These are phyloP conservation scores for Arion vulgaris DNA, from an alignment of 1,140 invertebrate species.

Conservation along the genomic window DNA sequence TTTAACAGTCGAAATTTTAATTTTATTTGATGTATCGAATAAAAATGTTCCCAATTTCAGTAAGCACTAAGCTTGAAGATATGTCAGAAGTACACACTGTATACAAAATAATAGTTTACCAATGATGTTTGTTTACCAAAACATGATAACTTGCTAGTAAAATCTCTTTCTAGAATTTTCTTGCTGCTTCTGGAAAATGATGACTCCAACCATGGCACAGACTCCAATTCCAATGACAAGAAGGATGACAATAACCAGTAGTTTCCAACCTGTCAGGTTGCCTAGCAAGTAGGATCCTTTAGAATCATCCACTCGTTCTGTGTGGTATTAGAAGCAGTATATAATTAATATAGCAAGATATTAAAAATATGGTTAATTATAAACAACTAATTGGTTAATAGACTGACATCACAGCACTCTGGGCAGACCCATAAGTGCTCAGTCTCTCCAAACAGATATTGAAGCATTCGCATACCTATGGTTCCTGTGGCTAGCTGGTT, in stretches of 20 bases:
- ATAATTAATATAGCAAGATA: neutral
- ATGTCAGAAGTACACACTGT: neutral
- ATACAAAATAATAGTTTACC: neutral
- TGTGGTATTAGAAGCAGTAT: neutral
- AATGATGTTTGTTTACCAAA: neutral
- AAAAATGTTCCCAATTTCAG: neutral
- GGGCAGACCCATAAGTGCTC: too few species aligned
- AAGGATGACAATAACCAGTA: conserved; percentile 88
- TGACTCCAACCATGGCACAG: conserved; percentile 86
- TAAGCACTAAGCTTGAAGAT: neutral
- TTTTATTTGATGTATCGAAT: neutral
- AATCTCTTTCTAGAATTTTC: conserved; percentile 91
- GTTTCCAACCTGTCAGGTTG: conserved; percentile 87
- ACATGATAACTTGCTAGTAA: conserved; percentile 77
- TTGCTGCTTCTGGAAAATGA: conserved; percentile 92
- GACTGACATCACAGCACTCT: too few species aligned
- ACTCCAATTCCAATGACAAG: conserved; percentile 84
- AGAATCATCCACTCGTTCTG: conserved; percentile 89
- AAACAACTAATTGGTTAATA: too few species aligned
- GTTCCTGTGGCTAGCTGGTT: too few species aligned
- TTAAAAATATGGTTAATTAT: neutral
- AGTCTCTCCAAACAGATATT: too few species aligned
- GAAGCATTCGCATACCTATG: too few species aligned
- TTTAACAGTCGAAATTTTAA: neutral
- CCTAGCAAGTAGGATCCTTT: conserved; percentile 76